Conservation (phyloP, 2,888 invertebrate species). For the Protonemura montana region DNA sequence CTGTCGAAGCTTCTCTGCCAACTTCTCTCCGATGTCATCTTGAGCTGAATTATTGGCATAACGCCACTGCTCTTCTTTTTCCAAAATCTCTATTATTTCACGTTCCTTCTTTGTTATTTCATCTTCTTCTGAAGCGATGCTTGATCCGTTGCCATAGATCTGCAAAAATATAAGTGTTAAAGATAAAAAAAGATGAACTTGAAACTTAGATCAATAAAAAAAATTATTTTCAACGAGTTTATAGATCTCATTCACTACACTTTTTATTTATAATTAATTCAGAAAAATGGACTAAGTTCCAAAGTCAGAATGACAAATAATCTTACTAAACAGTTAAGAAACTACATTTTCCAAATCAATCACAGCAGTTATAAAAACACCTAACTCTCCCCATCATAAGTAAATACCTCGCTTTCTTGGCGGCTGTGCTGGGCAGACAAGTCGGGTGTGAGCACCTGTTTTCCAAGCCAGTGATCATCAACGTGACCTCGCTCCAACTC, state of each 20-base stretch:
- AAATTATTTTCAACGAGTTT: too few relatives aligned
- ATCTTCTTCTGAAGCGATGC: conserved; percentile 80
- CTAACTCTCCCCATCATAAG: too few relatives aligned
- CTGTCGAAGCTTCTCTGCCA: conserved; percentile 65
- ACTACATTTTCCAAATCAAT: too few relatives aligned
- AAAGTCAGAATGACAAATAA: too few relatives aligned
- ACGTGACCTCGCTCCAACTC: conserved; percentile 66
- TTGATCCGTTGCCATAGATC: conserved; percentile 74
- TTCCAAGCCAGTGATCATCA: conserved; percentile 51
- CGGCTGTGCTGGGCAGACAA: conserved; percentile 74
- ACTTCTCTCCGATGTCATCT: conserved; percentile 59
- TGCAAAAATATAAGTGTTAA: conserved; percentile 55
- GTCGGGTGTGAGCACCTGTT: conserved; percentile 47
- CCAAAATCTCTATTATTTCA: conserved; percentile 71
- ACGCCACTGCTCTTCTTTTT: conserved; percentile 69
- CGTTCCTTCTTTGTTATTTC: conserved; percentile 72
- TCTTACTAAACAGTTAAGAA: too few relatives aligned
- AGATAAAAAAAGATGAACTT: too few relatives aligned
- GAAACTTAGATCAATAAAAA: not conserved
- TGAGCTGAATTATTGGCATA: conserved; percentile 57
- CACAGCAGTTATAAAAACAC: too few relatives aligned
- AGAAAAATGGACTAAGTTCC: too few relatives aligned
- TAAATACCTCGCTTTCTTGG: conserved; percentile 78
- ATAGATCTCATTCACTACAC: too few relatives aligned
- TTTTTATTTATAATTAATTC: too few relatives aligned